Conservation (phyloP, 2,888 invertebrate genomes). For the Trilocha varians region DNA sequence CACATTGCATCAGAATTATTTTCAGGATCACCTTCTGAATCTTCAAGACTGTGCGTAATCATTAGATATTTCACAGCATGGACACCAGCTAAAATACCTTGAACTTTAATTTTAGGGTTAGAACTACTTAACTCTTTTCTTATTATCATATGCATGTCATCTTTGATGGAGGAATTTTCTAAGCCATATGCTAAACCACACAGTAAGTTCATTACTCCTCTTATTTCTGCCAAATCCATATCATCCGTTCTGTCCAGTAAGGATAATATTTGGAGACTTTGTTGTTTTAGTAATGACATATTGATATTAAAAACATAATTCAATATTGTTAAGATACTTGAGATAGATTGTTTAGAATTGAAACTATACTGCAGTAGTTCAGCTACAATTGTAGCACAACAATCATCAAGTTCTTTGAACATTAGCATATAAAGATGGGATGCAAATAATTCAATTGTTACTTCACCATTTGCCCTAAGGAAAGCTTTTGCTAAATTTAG, state of each 20-base stretch:
- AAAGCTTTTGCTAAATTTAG: conserved; percentile 73
- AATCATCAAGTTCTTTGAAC: conserved; percentile 54
- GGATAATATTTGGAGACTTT: conserved; percentile 74
- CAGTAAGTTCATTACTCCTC: conserved; percentile 83
- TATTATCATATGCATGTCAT: conserved; percentile 89
- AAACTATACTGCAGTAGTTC: conserved; percentile 53
- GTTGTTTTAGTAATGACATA: conserved; percentile 66
- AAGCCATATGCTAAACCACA: conserved; percentile 79
- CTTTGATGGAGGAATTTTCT: conserved; percentile 74
- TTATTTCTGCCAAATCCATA: conserved; percentile 81
- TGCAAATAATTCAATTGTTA: conserved; percentile 71
- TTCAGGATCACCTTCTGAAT: conserved; percentile 47
- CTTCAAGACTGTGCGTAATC: conserved; percentile 44
- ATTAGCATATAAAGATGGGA: conserved; percentile 70
- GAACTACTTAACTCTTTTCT: conserved; percentile 85
- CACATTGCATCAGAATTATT: conserved; percentile 61
- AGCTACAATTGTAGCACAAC: conserved; percentile 49
- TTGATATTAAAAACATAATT: conserved; percentile 54
- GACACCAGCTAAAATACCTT: conserved; percentile 83
- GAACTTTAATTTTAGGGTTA: conserved; percentile 75
- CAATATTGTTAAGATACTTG: conserved; percentile 46
- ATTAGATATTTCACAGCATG: conserved; percentile 83
- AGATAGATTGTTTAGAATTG: conserved; percentile 48
- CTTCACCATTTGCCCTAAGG: conserved; percentile 62
- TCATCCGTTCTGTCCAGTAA: conserved; percentile 84